A percentile compares a stretch with the other conserved stretches of the same genome.
Evolutionary conservation across 2,113 vertebrate genomes (phyloP).

Genomic region (Cinclus mexicanus): DNA sequence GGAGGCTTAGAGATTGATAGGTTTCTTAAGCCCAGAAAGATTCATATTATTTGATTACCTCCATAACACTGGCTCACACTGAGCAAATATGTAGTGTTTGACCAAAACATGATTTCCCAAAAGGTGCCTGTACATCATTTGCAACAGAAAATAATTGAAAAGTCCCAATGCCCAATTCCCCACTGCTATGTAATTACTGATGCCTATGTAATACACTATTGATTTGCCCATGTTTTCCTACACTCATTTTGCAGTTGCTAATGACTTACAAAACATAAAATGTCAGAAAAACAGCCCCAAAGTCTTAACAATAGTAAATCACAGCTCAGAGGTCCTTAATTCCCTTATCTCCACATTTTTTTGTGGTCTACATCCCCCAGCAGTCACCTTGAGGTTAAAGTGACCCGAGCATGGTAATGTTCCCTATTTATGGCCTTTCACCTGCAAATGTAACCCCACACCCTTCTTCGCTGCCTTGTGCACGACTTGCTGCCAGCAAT

Average conservation of each 20-base stretch:
- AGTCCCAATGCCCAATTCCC: conserved; percentile 4
- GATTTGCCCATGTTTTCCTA: conserved; percentile 12
- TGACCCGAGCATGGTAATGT: not conserved
- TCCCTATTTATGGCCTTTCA: not conserved
- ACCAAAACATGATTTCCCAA: conserved; percentile 46
- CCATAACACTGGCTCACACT: not conserved
- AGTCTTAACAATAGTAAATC: conserved; percentile 2
- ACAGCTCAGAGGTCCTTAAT: not conserved
- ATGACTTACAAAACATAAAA: conserved; percentile 4
- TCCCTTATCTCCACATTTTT: not conserved
- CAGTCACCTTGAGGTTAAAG: not conserved
- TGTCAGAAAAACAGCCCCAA: not conserved
- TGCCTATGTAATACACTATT: conserved; percentile 27
- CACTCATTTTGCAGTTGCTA: conserved; percentile 18
- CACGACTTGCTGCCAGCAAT: not conserved
- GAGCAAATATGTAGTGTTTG: not conserved
- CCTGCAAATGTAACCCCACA: not conserved
- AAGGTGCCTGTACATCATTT: conserved; percentile 21
- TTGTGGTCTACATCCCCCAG: accelerated
- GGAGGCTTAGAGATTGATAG: not conserved
- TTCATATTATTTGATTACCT: conserved; percentile 24
- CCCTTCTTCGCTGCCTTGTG: not conserved
- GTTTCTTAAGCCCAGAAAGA: conserved; percentile 9
- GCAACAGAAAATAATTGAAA: conserved; percentile 43
- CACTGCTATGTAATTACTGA: conserved; percentile 32